phyloP scores from a whole-genome alignment of 2,113 vertebrate species.

The Carassius gibelio region DNA sequence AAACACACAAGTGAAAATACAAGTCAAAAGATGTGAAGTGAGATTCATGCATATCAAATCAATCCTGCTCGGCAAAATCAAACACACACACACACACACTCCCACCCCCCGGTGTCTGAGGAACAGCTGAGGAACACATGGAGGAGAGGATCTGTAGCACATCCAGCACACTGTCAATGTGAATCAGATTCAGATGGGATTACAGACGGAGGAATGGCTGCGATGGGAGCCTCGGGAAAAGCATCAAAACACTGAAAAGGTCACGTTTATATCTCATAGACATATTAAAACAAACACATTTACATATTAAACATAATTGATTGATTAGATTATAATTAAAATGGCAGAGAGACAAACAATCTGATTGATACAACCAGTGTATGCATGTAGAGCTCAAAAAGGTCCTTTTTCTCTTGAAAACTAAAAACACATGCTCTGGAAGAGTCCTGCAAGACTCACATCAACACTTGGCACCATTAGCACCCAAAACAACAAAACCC shows the following conservation, averaged over 20 bases:
- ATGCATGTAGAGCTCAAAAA: not conserved
- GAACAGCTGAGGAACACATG: not conserved
- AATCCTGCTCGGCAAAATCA: not conserved
- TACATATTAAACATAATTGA: not conserved
- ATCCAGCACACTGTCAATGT: not conserved
- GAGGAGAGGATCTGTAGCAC: not conserved
- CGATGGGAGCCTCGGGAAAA: not conserved
- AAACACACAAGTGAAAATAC: not conserved
- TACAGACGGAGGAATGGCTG: not conserved
- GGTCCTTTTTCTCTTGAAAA: not conserved
- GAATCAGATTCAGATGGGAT: not conserved
- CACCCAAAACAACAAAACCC: not conserved
- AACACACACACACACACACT: not conserved
- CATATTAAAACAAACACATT: not conserved
- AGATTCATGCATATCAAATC: not conserved
- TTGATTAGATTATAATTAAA: not conserved
- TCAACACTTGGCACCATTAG: not conserved
- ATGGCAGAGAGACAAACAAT: not conserved
- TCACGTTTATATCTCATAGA: not conserved
- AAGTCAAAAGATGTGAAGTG: not conserved
- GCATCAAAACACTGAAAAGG: not conserved
- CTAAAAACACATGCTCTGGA: not conserved
- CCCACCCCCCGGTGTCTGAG: not conserved
- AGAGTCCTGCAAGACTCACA: not conserved
- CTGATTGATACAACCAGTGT: constrained; percentile 21